Evolutionary conservation across 2,113 vertebrate species (phyloP).

Genomic region (Chionis minor): DNA sequence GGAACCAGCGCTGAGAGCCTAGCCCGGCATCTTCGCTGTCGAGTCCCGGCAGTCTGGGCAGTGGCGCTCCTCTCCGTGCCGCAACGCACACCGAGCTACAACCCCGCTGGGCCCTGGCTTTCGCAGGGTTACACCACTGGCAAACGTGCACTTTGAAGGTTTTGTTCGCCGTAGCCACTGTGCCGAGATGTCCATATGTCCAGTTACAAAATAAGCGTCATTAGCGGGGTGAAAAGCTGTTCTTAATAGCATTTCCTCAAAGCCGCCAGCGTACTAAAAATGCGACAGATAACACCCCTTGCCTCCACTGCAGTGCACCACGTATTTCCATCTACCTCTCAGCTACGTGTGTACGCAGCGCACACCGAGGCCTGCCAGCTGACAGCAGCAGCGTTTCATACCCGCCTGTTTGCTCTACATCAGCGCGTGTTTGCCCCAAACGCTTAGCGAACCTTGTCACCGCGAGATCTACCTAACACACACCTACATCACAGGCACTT

Average conservation of each 20-base stretch:
- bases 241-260: slow-evolving; percentile 22
- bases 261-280: not conserved
- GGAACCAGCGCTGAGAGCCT: not conserved
- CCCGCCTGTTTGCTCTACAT: fast-evolving
- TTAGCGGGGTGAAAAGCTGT: not conserved
- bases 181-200: not conserved
- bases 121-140: not conserved
- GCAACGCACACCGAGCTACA: not conserved
- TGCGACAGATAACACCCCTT: not conserved
- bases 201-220: slow-evolving; percentile 10
- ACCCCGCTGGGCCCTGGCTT: not conserved
- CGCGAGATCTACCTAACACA: not conserved
- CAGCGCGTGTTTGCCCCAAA: not conserved
- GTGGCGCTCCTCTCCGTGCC: not conserved
- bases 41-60: not conserved
- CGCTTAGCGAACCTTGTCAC: fast-evolving
- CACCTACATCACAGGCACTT: not conserved
- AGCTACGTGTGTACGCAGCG: fast-evolving
- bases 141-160: not conserved
- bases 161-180: not conserved
- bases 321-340: not conserved
- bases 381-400: not conserved
- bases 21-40: not conserved
- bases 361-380: not conserved
- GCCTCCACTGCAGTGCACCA: not conserved